These are phyloP conservation scores for Orthosia gothica DNA, from an alignment of 2,888 invertebrate genomes.

Conservation along the genomic window DNA sequence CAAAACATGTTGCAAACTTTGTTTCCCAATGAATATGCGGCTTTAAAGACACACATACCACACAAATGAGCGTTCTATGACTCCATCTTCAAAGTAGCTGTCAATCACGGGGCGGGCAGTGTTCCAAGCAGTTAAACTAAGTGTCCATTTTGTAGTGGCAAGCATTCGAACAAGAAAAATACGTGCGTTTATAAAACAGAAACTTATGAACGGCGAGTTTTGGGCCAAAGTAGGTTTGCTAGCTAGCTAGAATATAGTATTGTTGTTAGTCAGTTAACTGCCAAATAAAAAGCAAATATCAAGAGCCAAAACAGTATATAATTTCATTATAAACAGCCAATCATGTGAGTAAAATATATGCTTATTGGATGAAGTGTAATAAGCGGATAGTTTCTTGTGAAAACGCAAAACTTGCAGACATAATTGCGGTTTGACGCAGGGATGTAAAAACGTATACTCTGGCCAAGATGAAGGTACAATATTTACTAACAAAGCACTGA, in stretches of 20 bases:
- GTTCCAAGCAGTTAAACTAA: conserved; percentile 61
- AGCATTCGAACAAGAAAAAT: conserved; percentile 60
- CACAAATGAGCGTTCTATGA: conserved; percentile 39
- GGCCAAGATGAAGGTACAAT: too few species aligned
- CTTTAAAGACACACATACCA: conserved; percentile 48
- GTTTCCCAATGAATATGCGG: conserved; percentile 41
- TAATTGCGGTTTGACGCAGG: too few species aligned
- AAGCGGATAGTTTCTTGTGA: too few species aligned
- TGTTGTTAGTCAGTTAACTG: background rate
- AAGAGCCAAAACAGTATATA: too few species aligned
- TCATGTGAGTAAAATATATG: too few species aligned
- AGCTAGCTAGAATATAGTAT: background rate
- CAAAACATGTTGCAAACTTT: conserved; percentile 20
- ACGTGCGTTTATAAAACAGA: conserved; percentile 50
- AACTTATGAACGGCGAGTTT: conserved; percentile 32
- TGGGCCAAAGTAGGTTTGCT: background rate
- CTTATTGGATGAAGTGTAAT: too few species aligned
- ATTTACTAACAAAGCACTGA: too few species aligned
- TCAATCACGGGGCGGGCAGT: conserved; percentile 38
- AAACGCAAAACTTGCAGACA: too few species aligned
- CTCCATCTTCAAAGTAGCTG: conserved; percentile 50
- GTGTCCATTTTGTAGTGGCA: conserved; percentile 52
- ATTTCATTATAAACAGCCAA: too few species aligned
- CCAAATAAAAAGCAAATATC: background rate
- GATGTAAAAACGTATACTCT: too few species aligned